Evolutionary conservation across 2,113 vertebrate species (phyloP), one percentile per base, ranked within the genome.

Genomic region (Apeltes quadracus): DNA sequence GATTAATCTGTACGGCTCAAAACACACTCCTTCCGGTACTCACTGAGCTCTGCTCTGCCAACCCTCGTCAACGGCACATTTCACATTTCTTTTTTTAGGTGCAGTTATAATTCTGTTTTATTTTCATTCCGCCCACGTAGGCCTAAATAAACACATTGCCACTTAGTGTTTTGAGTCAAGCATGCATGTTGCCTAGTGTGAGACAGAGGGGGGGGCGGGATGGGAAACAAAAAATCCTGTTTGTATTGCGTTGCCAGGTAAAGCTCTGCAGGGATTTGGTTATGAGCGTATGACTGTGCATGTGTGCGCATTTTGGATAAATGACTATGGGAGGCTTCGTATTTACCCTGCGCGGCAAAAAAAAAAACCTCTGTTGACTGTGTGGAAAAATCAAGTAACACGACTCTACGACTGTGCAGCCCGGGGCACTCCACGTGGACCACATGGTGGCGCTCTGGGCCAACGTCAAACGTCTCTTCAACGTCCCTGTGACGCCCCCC

Each of bases 401-500:
- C 54, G 58, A n/a, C n/a, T 79, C 75, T 77, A 44, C 63, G 48
- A 72, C 75, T 79, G 75, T 56, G 67, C 57, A 22, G 43, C 67
- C 38, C 4, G 23, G 68, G 73, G 78, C 34, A 0, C 44, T 4
- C n/a, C n/a, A 39, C 66, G 7, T 36, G 65, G 32, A 32, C 86
- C 88, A 92, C 90, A 77, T 85, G 91, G 91, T 87, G 92, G 92
- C 81, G 83, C 92, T 90, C 79, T 89, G 59, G 84, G 77, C 88
- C 91, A 91, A 78, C 71, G 13, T 61, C 83, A 29, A 61, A 41
- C n/a, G 69, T 71, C 51, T n/a, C 39, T 56, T 69, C 18, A 63
- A 41, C 7, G 23, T 51, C 54, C 64, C 44, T n/a, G n/a, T n/a
- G n/a, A n/a, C 74, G 76, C 82, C 82, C 59, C 68, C 62, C 64